Conservation (phyloP, 2,797 vertebrate species). For the Argya squamiceps region DNA sequence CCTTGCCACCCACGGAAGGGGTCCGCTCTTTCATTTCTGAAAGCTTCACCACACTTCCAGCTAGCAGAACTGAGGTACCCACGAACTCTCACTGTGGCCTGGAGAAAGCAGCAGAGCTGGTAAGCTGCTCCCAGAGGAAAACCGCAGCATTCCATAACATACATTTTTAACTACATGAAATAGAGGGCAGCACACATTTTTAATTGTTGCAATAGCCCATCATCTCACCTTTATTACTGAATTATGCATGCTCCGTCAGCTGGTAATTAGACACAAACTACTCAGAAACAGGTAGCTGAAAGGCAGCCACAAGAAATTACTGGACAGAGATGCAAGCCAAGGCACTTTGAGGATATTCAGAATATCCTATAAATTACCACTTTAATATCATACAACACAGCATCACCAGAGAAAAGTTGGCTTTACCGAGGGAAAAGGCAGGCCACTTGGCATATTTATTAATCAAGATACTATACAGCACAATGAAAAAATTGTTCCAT, state of each 20-base stretch:
- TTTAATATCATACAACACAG: rapidly evolving
- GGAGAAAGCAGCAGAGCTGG: too few species aligned
- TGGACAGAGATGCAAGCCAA: background rate
- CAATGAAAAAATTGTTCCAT: background rate
- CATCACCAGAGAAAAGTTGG: background rate
- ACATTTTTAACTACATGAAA: background rate
- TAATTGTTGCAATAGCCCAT: background rate
- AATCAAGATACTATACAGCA: background rate
- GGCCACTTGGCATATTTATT: background rate
- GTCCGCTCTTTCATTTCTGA: too few species aligned
- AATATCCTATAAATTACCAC: background rate
- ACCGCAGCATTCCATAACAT: too few species aligned
- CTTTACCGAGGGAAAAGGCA: background rate
- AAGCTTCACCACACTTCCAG: too few species aligned
- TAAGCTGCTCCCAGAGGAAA: too few species aligned
- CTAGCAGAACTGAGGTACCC: too few species aligned
- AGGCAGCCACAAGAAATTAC: background rate
- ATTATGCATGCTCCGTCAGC: background rate
- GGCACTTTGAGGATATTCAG: background rate
- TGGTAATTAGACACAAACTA: background rate
- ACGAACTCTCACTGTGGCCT: too few species aligned
- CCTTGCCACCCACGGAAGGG: too few species aligned
- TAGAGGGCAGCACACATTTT: background rate
- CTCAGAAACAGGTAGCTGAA: background rate
- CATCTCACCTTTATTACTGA: background rate